phyloP scores from a whole-genome alignment of 2,113 vertebrate genomes.

The Barnardius zonarius region DNA sequence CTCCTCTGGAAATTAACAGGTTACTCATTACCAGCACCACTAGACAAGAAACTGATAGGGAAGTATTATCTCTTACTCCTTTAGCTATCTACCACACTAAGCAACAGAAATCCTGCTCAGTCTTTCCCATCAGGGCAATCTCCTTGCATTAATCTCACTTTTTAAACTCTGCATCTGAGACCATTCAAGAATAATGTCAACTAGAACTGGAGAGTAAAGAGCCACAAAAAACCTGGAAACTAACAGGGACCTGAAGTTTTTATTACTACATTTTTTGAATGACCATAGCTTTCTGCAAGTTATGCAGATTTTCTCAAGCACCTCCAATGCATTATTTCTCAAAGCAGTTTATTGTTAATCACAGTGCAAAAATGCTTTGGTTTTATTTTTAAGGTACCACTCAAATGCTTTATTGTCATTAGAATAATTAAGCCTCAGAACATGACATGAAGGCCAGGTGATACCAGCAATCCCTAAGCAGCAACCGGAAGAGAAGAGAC shows the following conservation, averaged over 20 bases:
- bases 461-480: background rate
- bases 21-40: background rate
- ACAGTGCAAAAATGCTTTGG: background rate
- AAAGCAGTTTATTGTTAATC: background rate
- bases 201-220: background rate
- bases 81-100: background rate
- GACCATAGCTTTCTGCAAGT: background rate
- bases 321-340: background rate
- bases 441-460: background rate
- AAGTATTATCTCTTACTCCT: background rate
- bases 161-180: background rate
- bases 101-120: background rate
- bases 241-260: background rate
- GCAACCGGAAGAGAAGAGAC: background rate
- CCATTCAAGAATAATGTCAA: background rate
- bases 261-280: background rate
- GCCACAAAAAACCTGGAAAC: background rate
- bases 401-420: background rate
- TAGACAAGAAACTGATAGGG: background rate
- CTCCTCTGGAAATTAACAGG: constrained; percentile 4
- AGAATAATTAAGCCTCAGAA: background rate
- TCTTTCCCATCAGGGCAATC: background rate
- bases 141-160: background rate
- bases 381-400: background rate
- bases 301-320: background rate